Conservation (phyloP, 2,888 invertebrate species). For the Noctuana brunneofusca region DNA sequence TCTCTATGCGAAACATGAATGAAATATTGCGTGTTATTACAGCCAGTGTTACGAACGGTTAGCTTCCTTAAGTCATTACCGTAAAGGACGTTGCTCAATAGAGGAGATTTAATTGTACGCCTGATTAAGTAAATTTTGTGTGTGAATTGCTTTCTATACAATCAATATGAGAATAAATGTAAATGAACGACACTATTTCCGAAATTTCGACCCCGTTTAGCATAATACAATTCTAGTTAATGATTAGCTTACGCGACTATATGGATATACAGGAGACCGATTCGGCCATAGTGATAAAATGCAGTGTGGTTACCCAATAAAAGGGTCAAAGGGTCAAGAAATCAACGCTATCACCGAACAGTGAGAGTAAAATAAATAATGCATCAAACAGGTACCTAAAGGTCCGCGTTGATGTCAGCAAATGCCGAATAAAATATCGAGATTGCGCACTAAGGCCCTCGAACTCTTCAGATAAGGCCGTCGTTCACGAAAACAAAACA, state of each 20-base stretch:
- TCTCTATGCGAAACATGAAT: slow-evolving; percentile 26
- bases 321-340: slow-evolving; percentile 8
- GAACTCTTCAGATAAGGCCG: slow-evolving; percentile 42
- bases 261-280: no score
- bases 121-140: no score
- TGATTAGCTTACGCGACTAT: no score
- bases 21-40: slow-evolving; percentile 28
- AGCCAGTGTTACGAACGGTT: slow-evolving; percentile 9
- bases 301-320: background rate
- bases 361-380: slow-evolving; percentile 11
- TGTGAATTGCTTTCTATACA: no score
- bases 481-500: slow-evolving; percentile 47
- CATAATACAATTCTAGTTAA: no score
- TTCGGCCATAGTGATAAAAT: background rate
- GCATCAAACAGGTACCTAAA: slow-evolving; percentile 15
- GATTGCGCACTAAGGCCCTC: slow-evolving; percentile 64
- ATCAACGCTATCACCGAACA: background rate
- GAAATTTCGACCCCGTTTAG: no score
- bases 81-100: no score
- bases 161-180: no score
- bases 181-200: no score
- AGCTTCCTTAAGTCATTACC: slow-evolving; percentile 19
- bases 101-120: no score
- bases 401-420: slow-evolving; percentile 55
- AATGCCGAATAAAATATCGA: slow-evolving; percentile 60